These are phyloP conservation scores for Rhincodon typus DNA, from an alignment of 2,797 vertebrate species.

Conservation along the genomic window DNA sequence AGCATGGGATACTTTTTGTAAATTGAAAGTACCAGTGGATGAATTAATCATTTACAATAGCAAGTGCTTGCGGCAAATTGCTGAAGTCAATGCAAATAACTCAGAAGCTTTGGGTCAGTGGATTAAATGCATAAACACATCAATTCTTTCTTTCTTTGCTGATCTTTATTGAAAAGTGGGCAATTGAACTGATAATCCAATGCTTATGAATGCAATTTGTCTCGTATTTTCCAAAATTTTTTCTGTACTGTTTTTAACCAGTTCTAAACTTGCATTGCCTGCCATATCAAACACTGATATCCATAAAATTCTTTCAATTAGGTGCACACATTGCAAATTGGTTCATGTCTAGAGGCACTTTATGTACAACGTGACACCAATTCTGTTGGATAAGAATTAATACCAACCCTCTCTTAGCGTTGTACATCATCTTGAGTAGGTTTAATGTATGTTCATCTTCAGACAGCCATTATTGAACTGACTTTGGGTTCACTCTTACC, in stretches of 20 bases:
- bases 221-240: not conserved
- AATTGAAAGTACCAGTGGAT: not conserved
- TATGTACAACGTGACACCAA: not conserved
- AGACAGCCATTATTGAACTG: too few relatives aligned
- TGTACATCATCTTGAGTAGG: too few relatives aligned
- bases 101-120: not conserved
- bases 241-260: not conserved
- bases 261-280: not conserved
- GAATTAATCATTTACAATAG: not conserved
- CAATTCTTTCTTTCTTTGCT: not conserved
- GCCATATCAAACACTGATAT: not conserved
- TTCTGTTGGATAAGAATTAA: not conserved
- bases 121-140: not conserved
- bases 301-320: not conserved
- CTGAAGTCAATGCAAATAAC: not conserved
- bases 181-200: not conserved
- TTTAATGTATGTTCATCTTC: too few relatives aligned
- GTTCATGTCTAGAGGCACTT: not conserved
- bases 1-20: not conserved
- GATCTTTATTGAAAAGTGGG: not conserved
- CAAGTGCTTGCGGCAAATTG: not conserved
- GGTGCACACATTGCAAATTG: not conserved
- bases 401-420: not conserved
- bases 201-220: not conserved
- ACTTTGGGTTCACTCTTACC: too few relatives aligned